Evolutionary conservation across 2,888 invertebrate species (phyloP).

Genomic region (Ichneumoninae sp.): DNA sequence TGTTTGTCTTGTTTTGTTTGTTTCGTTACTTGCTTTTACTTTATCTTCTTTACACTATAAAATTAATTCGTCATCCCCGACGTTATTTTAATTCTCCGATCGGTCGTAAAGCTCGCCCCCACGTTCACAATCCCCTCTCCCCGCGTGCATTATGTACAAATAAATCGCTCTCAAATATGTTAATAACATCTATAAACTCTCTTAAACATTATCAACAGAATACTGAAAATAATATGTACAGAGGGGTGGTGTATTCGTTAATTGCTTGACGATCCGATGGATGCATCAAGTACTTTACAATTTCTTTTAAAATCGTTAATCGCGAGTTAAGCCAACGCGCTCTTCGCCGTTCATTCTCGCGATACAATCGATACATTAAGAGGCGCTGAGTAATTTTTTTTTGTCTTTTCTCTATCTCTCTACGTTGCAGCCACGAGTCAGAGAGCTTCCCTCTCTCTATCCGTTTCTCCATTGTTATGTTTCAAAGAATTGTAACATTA

Average conservation of each 20-base stretch:
- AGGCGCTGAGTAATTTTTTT: slow-evolving; percentile 11
- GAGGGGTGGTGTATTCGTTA: slow-evolving; percentile 53
- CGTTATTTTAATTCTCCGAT: slow-evolving; percentile 46
- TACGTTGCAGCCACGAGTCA: neutral
- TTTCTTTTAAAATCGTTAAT: slow-evolving; percentile 7
- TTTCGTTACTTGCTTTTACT: slow-evolving; percentile 30
- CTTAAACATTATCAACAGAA: slow-evolving; percentile 74
- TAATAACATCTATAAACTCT: slow-evolving; percentile 75
- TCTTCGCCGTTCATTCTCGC: slow-evolving; percentile 8
- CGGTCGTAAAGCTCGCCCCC: slow-evolving; percentile 38
- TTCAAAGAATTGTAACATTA: neutral
- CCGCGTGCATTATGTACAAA: slow-evolving; percentile 70
- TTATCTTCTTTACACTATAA: slow-evolving; percentile 21
- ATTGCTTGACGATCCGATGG: slow-evolving; percentile 51
- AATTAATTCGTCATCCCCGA: slow-evolving; percentile 24
- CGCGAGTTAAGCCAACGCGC: slow-evolving; percentile 25
- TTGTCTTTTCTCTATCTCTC: neutral
- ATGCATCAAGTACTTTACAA: slow-evolving; percentile 40
- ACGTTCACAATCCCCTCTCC: slow-evolving; percentile 40
- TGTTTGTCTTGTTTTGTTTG: slow-evolving; percentile 56
- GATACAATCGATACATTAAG: slow-evolving; percentile 26
- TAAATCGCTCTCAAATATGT: slow-evolving; percentile 74
- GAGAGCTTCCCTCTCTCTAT: neutral
- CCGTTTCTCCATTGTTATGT: neutral
- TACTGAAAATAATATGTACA: slow-evolving; percentile 75